Percentiles rank a stretch among this genome's conserved stretches.
These are phyloP conservation scores for Oriolus oriolus DNA, from an alignment of 2,113 vertebrate species.

Conservation along the genomic window DNA sequence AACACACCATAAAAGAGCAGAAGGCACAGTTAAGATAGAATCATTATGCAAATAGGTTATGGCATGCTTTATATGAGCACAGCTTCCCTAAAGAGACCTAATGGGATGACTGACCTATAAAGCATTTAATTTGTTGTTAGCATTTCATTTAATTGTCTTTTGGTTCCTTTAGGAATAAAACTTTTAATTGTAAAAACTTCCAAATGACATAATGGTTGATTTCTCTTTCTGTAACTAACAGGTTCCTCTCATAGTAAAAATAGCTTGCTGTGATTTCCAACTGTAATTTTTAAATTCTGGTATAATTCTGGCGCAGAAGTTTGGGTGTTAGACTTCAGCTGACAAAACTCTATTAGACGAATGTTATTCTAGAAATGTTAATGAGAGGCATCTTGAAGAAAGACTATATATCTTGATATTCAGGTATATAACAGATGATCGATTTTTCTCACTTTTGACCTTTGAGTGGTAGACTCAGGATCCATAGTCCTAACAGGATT, in stretches of 20 bases:
- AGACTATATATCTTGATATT: conserved; percentile 37
- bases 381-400: neutral
- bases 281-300: neutral
- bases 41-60: conserved; percentile 80
- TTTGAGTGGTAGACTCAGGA: conserved; percentile 3
- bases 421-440: conserved; percentile 32
- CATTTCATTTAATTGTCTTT: conserved; percentile 77
- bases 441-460: conserved; percentile 48
- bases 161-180: conserved; percentile 75
- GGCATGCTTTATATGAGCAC: conserved; percentile 74
- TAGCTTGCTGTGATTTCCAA: conserved; percentile 9
- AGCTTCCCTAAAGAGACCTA: conserved; percentile 75
- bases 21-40: conserved; percentile 74
- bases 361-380: conserved; percentile 17
- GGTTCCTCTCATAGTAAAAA: conserved; percentile 43
- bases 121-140: conserved; percentile 78
- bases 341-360: conserved; percentile 16
- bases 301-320: neutral
- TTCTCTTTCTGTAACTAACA: conserved; percentile 73
- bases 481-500: conserved; percentile 12
- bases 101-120: conserved; percentile 78
- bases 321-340: neutral
- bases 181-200: conserved; percentile 79
- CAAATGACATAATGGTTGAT: conserved; percentile 69
- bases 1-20: conserved; percentile 75